phyloP scores from a whole-genome alignment of 2,888 invertebrate species.

The Tortricodes alternella region DNA sequence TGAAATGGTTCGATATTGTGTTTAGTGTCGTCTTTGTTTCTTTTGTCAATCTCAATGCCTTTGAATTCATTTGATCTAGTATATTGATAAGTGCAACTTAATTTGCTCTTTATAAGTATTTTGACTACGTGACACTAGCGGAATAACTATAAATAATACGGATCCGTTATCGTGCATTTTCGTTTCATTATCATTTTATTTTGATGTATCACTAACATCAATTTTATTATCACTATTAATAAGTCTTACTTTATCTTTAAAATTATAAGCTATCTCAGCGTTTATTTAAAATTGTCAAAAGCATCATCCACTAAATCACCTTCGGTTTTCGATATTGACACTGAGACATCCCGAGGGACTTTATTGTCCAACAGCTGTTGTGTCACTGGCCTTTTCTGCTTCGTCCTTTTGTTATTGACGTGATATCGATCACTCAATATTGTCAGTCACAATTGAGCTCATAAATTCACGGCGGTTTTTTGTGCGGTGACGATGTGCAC shows the following conservation, averaged over 20 bases:
- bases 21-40: too few species aligned
- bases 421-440: slow-evolving; percentile 80
- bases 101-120: too few species aligned
- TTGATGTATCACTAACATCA: background rate
- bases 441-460: slow-evolving; percentile 68
- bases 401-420: slow-evolving; percentile 65
- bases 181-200: too few species aligned
- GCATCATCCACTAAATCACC: slow-evolving; percentile 19
- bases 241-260: background rate
- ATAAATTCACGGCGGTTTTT: slow-evolving; percentile 74
- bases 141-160: too few species aligned
- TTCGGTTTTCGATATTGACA: background rate
- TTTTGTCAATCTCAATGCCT: too few species aligned
- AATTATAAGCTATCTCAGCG: too few species aligned
- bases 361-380: slow-evolving; percentile 73
- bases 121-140: too few species aligned
- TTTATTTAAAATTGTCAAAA: too few species aligned
- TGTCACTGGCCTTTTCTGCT: slow-evolving; percentile 78
- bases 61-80: too few species aligned
- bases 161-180: too few species aligned
- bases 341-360: slow-evolving; percentile 37
- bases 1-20: background rate
- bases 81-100: too few species aligned
- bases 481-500: slow-evolving; percentile 66
- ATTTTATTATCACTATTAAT: background rate